Percentiles rank a stretch among this genome's conserved stretches.
phyloP scores from a whole-genome alignment of 2,888 invertebrate genomes.

The Tipula lateralis region DNA sequence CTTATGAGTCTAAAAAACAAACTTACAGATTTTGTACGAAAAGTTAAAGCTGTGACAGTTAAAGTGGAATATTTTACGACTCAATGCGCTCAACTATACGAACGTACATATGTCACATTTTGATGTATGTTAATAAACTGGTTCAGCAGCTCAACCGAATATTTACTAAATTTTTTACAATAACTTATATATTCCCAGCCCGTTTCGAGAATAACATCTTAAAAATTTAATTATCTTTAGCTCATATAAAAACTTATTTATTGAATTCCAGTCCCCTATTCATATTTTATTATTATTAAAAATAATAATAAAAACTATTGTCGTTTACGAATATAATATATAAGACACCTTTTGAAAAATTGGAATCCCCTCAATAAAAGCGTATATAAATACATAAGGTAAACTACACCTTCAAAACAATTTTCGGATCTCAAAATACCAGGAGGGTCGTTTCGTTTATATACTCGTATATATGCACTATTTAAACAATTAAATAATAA shows the following conservation, averaged over 20 bases:
- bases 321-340: no score
- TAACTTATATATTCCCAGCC: neutral
- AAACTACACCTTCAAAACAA: neutral
- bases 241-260: neutral
- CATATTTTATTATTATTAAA: neutral
- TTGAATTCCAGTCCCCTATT: neutral
- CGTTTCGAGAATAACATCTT: neutral
- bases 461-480: neutral
- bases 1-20: no score
- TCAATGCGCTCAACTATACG: no score
- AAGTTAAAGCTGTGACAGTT: no score
- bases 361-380: neutral
- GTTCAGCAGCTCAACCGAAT: no score
- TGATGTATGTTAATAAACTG: no score
- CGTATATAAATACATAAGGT: neutral
- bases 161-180: no score
- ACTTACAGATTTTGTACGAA: no score
- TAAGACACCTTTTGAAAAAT: neutral
- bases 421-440: neutral
- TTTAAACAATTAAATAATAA: slow-evolving; percentile 7
- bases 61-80: no score
- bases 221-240: neutral
- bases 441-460: neutral
- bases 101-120: no score
- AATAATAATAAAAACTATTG: neutral